phyloP scores from a whole-genome alignment of 2,797 vertebrate genomes.

The Astyanax mexicanus region DNA sequence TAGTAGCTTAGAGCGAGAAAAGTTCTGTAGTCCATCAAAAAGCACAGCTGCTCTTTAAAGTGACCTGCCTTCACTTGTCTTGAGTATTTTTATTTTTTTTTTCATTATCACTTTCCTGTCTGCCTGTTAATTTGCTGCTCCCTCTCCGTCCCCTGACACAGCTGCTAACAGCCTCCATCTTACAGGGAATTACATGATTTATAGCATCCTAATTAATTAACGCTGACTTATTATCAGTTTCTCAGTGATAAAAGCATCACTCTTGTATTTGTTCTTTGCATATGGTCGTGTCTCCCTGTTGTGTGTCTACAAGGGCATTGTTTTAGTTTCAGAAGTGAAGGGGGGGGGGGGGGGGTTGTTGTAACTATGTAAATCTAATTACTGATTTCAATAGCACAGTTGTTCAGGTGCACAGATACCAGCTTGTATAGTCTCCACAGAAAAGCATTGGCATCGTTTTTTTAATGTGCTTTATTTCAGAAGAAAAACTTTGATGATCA shows the following conservation, averaged over 20 bases:
- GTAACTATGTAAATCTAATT: no score
- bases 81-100: neutral
- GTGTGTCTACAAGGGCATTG: neutral
- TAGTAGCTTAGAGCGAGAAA: slow-evolving; percentile 28
- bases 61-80: slow-evolving; percentile 4
- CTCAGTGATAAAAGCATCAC: neutral
- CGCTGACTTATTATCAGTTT: slow-evolving; percentile 16
- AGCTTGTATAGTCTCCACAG: neutral
- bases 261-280: neutral
- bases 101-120: neutral
- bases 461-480: no score
- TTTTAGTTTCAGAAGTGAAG: neutral
- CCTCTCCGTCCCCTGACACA: neutral
- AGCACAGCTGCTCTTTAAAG: slow-evolving; percentile 31
- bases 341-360: neutral
- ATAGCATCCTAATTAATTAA: neutral
- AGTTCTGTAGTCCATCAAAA: slow-evolving; percentile 16
- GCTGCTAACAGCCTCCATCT: neutral
- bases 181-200: slow-evolving; percentile 17
- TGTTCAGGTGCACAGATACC: no score
- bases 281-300: neutral
- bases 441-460: neutral
- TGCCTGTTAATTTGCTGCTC: slow-evolving; percentile 2
- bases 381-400: no score
- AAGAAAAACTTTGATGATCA: no score